Conservation (phyloP, 2,888 invertebrate species). For the Cepaea hortensis region DNA sequence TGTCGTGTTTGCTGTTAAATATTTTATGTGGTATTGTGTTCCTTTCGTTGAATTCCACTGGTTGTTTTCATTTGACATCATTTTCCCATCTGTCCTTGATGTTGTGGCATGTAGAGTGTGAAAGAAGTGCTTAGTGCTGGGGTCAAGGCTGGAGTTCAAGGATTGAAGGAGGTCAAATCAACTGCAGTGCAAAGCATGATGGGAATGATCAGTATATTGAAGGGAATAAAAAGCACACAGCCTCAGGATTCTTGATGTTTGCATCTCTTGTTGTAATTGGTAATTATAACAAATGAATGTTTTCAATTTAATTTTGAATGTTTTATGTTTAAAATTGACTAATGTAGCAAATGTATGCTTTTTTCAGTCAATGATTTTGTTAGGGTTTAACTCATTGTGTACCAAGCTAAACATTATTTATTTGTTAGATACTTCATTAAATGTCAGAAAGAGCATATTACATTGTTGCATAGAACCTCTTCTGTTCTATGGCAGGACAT, state of each 20-base stretch:
- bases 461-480: too few relatives aligned
- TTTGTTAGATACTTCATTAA: too few relatives aligned
- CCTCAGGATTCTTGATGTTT: conserved; percentile 39
- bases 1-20: too few relatives aligned
- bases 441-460: too few relatives aligned
- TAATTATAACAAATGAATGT: not conserved
- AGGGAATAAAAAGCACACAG: conserved; percentile 51
- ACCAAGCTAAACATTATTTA: too few relatives aligned
- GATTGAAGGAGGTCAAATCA: conserved; percentile 58
- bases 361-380: too few relatives aligned
- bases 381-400: too few relatives aligned
- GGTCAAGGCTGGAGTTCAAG: conserved; percentile 65
- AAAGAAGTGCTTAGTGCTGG: conserved; percentile 57
- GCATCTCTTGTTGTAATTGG: conserved; percentile 16
- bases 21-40: too few relatives aligned
- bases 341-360: not conserved
- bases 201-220: conserved; percentile 60
- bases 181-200: conserved; percentile 45
- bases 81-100: conserved; percentile 23
- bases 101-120: conserved; percentile 52
- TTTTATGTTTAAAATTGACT: not conserved
- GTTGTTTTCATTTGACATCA: conserved; percentile 10
- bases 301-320: not conserved
- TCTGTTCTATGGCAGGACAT: too few relatives aligned
- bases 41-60: too few relatives aligned